phyloP scores from a whole-genome alignment of 2,797 vertebrate species.

The Girardinus metallicus region DNA sequence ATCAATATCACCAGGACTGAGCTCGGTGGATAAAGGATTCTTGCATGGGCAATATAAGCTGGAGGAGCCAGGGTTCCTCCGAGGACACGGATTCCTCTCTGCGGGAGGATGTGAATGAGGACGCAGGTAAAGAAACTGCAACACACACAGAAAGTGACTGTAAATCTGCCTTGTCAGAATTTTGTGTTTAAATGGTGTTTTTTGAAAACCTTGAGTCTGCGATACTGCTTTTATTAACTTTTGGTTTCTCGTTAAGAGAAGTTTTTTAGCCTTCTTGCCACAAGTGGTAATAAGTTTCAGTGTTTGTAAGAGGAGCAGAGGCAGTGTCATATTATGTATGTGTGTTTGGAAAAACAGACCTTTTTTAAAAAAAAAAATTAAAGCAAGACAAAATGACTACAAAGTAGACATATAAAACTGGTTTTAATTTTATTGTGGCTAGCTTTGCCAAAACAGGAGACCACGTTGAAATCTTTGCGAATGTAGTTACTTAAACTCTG shows the following conservation, averaged over 20 bases:
- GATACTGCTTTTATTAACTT: neutral
- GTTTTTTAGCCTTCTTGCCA: neutral
- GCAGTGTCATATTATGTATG: neutral
- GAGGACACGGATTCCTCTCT: constrained; percentile 74
- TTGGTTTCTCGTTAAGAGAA: neutral
- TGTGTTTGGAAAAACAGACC: neutral
- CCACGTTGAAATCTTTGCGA: neutral
- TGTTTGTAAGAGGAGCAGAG: too few relatives aligned
- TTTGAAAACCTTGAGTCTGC: neutral
- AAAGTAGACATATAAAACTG: neutral
- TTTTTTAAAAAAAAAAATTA: neutral
- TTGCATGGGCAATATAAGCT: constrained; percentile 81
- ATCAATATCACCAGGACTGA: constrained; percentile 28
- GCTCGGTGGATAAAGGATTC: constrained; percentile 35
- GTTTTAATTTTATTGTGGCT: neutral
- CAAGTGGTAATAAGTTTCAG: too few relatives aligned
- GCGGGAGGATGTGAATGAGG: constrained; percentile 70
- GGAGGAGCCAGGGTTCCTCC: constrained; percentile 73
- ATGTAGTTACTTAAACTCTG: neutral
- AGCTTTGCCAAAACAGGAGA: neutral
- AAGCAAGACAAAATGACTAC: neutral
- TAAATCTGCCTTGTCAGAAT: neutral
- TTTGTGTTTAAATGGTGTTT: neutral
- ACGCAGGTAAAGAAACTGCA: constrained; percentile 72
- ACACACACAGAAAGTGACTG: neutral